Conservation (phyloP, 2,797 vertebrate genomes). For the Morelia viridis region DNA sequence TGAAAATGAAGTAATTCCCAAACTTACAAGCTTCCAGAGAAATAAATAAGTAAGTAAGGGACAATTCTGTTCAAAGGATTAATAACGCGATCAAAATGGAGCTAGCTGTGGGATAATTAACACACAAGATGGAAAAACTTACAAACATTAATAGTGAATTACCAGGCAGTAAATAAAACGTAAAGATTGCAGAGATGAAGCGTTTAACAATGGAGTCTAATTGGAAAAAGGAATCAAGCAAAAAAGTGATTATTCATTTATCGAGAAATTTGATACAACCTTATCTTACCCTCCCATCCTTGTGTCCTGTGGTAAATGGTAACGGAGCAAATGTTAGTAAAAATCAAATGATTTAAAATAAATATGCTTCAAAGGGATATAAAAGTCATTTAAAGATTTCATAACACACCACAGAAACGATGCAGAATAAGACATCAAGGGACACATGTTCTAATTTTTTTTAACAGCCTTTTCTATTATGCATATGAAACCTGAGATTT, state of each 20-base stretch:
- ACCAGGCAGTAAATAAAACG: conserved; percentile 24
- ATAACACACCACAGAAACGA: background rate
- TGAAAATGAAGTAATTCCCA: conserved; percentile 9
- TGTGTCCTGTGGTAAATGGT: background rate
- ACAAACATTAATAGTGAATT: conserved; percentile 21
- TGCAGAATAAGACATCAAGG: background rate
- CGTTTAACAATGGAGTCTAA: background rate
- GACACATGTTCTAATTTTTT: background rate
- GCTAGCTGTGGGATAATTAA: conserved; percentile 32
- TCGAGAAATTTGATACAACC: background rate
- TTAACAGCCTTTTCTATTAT: background rate
- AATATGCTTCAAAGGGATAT: background rate
- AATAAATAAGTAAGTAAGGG: conserved; percentile 4
- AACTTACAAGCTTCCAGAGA: conserved; percentile 5
- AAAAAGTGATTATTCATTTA: background rate
- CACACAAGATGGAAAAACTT: conserved; percentile 10
- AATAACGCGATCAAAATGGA: conserved; percentile 26
- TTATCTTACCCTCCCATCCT: background rate
- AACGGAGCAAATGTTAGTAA: background rate
- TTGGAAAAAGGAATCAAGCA: background rate
- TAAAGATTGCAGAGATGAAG: conserved; percentile 1
- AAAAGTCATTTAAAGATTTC: background rate
- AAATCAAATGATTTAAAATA: background rate
- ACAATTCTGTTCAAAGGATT: conserved; percentile 22
- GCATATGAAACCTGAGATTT: background rate